Base-by-base conservation (phyloP, 2,888 invertebrate species). In the Dasypolia templi region DNA sequence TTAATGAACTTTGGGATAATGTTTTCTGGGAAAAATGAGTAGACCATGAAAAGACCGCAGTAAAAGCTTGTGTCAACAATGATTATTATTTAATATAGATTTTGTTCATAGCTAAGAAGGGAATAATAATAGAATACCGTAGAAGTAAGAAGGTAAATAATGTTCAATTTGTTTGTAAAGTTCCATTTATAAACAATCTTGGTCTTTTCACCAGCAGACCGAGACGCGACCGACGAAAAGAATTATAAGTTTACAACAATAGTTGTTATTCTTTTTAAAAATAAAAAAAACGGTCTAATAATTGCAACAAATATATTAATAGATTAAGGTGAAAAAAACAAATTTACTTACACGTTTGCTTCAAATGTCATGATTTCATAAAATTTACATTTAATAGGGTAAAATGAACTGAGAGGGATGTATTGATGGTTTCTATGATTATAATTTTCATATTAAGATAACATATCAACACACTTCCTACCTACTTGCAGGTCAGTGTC, bases 81-180 rank as follows among this genome's bases (percentile, higher is more conserved):
- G 49, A n/a, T 80, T 61, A 35, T 56, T 64, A 44, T 66, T 55
- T 66, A 64, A 39, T 65, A 65, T 42, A 46, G 19, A 32, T 63
- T 67, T 56, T 53, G 44, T 71, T 42, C 7, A 39, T 65, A 71
- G 59, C 67, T 72, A 66, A 78, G 59, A 46, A 51, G 42, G 61
- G n/a, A 79, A 75, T 81, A 81, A 73, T 73, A 77, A 42, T 42
- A 82, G 26, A 64, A 82, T 68, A 82, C 64, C 55, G 49, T 79
- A 70, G 61, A 76, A 53, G 32, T 70, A 82, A 66, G 64, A 81
- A 64, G 59, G 55, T 74, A 49, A 65, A 49, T 74, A 58, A 65
- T 69, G 75, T 81, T 81, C 55, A 81, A 39, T 66, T 55, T 49
- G 19, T 61, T 77, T 58, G 22, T 78, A 62, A 68, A 64, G n/a